Percentiles rank a stretch among this genome's conserved stretches.
phyloP scores from a whole-genome alignment of 2,113 vertebrate genomes.

The Ameiurus melas region DNA sequence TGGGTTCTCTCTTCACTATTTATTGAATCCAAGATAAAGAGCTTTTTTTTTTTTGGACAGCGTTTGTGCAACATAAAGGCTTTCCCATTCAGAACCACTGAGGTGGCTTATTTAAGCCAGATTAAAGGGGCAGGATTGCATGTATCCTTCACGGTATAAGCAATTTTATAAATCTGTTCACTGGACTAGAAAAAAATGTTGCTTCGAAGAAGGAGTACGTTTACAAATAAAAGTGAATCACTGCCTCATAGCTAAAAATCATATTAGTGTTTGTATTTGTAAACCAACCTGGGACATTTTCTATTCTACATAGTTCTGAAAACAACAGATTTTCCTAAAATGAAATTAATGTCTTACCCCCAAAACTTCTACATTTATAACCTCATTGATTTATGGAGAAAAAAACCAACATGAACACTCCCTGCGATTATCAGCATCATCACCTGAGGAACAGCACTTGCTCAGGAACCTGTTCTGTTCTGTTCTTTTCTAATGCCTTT shows the following conservation, averaged over 20 bases:
- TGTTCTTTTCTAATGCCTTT: neutral
- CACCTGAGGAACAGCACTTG: no score
- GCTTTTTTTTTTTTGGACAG: neutral
- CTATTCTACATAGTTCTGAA: neutral
- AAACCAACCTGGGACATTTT: neutral
- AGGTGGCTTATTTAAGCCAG: neutral
- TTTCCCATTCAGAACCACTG: slow-evolving; percentile 2
- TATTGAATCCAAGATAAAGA: neutral
- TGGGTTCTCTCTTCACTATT: neutral
- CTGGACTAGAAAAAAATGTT: neutral
- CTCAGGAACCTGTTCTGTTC: neutral
- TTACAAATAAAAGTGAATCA: neutral
- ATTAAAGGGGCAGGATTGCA: slow-evolving; percentile 4
- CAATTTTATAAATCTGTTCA: slow-evolving; percentile 1
- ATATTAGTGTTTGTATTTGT: neutral
- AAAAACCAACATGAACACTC: no score
- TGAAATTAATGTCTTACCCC: neutral
- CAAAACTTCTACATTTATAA: neutral
- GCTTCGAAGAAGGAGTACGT: neutral
- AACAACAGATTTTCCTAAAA: neutral
- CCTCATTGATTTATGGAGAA: neutral
- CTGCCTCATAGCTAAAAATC: neutral
- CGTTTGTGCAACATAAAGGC: neutral
- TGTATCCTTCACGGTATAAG: neutral
- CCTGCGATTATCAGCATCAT: neutral